Evolutionary conservation across 92 coral and sea anemone species (phyloP), one percentile per base, ranked within the genome.

Genomic region (Paragorgia papillata): DNA sequence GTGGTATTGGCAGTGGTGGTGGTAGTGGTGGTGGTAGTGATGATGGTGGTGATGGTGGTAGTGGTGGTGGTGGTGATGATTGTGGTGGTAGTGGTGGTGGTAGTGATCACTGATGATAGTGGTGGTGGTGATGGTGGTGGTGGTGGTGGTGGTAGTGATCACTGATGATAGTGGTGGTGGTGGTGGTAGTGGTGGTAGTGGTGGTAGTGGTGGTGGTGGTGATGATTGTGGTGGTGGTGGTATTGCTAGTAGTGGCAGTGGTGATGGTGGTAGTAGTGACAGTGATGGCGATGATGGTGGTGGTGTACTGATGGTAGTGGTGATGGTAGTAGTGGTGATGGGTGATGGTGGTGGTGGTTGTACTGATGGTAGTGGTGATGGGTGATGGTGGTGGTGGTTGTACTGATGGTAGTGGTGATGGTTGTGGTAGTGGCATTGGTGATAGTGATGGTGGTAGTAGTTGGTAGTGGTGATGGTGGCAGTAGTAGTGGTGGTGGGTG

Each of bases 401-500:
- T n/a, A n/a, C n/a, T n/a, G n/a, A n/a, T n/a, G n/a, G n/a, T n/a
- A n/a, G n/a, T n/a, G n/a, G n/a, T n/a, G n/a, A n/a, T n/a, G n/a
- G n/a, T n/a, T n/a, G n/a, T n/a, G n/a, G n/a, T n/a, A n/a, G n/a
- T n/a, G n/a, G n/a, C n/a, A n/a, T n/a, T n/a, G n/a, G n/a, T n/a
- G n/a, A n/a, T n/a, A n/a, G n/a, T n/a, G n/a, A n/a, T n/a, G n/a
- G n/a, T n/a, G n/a, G n/a, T n/a, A n/a, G n/a, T n/a, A n/a, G n/a
- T 32, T 33, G 56, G 58, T 66, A 89, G 64, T 33, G 92, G 85
- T 29, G 83, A 69, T 9, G 69, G 90, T 29, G 89, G 87, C 8
- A 88, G 82, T 17, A 81, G 75, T 21, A 86, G 86, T 57, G 92
- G 92, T 44, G n/a, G n/a, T n/a, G n/a, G n/a, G n/a, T n/a, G n/a